A percentile compares a stretch with the other conserved stretches of the same genome.
phyloP scores from a whole-genome alignment of 2,888 invertebrate genomes.

The Acronicta psi region DNA sequence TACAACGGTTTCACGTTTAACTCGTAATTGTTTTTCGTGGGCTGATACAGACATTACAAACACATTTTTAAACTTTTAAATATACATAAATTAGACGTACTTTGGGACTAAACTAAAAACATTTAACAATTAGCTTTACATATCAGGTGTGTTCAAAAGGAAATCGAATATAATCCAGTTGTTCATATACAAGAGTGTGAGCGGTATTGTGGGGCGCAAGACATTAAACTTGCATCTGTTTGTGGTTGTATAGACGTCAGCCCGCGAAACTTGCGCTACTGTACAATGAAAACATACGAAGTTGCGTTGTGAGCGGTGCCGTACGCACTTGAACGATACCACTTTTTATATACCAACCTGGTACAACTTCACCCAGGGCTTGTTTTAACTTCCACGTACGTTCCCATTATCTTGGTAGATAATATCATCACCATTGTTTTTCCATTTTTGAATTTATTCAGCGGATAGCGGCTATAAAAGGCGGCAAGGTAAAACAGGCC shows the following conservation, averaged over 20 bases:
- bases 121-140: slow-evolving; percentile 24
- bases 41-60: too few relatives aligned
- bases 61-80: too few relatives aligned
- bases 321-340: background rate
- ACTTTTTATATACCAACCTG: too few relatives aligned
- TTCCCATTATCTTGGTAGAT: too few relatives aligned
- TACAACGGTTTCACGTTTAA: background rate
- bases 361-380: too few relatives aligned
- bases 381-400: too few relatives aligned
- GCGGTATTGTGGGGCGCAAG: slow-evolving; percentile 52
- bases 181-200: slow-evolving; percentile 33
- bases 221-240: slow-evolving; percentile 85
- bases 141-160: slow-evolving; percentile 29
- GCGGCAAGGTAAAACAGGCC: too few relatives aligned
- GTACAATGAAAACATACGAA: slow-evolving; percentile 54
- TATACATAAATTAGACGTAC: too few relatives aligned
- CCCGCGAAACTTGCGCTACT: slow-evolving; percentile 65
- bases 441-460: too few relatives aligned
- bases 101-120: background rate
- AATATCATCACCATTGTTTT: too few relatives aligned
- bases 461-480: too few relatives aligned
- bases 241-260: slow-evolving; percentile 76
- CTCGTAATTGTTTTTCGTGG: too few relatives aligned
- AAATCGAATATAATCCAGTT: slow-evolving; percentile 49
- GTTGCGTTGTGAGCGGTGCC: background rate